Evolutionary conservation across 2,113 vertebrate genomes (phyloP).

Genomic region (Phocoena sinus): DNA sequence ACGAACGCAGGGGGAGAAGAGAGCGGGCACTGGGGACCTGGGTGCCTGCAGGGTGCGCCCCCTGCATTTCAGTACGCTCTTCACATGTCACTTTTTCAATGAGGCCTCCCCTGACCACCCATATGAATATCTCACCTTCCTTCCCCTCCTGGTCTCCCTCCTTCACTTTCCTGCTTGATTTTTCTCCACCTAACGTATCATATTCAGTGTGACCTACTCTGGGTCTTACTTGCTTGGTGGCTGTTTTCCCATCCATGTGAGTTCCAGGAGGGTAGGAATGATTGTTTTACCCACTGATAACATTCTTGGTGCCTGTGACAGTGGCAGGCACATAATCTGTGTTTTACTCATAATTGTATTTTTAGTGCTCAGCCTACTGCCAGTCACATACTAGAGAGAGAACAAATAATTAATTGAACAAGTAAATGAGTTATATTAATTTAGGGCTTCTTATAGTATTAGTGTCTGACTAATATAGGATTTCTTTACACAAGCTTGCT

Average conservation of each 20-base stretch:
- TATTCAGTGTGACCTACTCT: no score
- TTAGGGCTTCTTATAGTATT: neutral
- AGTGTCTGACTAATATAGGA: neutral
- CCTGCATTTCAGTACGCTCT: neutral
- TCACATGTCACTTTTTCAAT: neutral
- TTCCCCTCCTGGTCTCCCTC: neutral
- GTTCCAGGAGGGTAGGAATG: neutral
- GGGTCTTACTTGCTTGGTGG: neutral
- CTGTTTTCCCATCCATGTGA: neutral
- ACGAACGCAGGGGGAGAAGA: neutral
- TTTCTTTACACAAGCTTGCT: neutral
- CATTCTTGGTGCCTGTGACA: neutral
- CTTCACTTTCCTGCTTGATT: neutral
- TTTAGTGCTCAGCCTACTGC: neutral
- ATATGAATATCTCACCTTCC: neutral
- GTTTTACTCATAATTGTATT: neutral
- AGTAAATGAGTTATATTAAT: neutral
- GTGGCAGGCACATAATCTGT: neutral
- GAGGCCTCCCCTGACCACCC: neutral
- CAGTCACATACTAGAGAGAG: neutral
- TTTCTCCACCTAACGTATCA: neutral
- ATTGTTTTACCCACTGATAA: neutral
- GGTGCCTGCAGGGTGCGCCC: accelerated
- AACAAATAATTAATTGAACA: neutral
- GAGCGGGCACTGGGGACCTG: neutral